Percentiles rank a stretch among this genome's conserved stretches.
Conservation (phyloP, 2,888 invertebrate genomes). For the Tiliacea aurago region DNA sequence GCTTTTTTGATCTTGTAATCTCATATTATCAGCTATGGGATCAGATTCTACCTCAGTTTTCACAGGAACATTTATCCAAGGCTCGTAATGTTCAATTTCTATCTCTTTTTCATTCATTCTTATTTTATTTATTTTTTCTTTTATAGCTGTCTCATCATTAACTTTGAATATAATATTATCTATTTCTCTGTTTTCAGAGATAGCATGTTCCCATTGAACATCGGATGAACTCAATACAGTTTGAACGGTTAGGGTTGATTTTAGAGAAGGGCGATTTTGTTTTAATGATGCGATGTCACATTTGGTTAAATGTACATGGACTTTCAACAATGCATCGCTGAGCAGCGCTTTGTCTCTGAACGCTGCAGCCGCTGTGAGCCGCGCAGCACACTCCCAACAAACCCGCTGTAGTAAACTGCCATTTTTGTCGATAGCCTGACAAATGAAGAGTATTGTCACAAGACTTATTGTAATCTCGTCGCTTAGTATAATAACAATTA, state of each 20-base stretch:
- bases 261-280: neutral
- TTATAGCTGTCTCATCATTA: neutral
- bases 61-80: conserved; percentile 4
- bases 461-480: neutral
- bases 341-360: conserved; percentile 39
- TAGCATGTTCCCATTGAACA: neutral
- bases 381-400: conserved; percentile 39
- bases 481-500: no score
- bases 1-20: neutral
- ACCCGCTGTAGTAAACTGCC: neutral
- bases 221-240: neutral
- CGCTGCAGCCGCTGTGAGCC: conserved; percentile 24
- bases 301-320: neutral
- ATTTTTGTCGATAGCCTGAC: neutral
- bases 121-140: neutral
- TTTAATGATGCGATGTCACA: neutral
- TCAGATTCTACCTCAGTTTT: conserved; percentile 16
- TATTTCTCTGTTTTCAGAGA: neutral
- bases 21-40: neutral
- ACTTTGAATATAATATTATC: neutral
- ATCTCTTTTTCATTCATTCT: neutral
- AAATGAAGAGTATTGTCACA: neutral
- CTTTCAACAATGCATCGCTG: conserved; percentile 27
- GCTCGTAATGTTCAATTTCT: conserved; percentile 11
- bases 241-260: neutral